phyloP scores from a whole-genome alignment of 2,797 vertebrate species.

The Psittacula derbiana region DNA sequence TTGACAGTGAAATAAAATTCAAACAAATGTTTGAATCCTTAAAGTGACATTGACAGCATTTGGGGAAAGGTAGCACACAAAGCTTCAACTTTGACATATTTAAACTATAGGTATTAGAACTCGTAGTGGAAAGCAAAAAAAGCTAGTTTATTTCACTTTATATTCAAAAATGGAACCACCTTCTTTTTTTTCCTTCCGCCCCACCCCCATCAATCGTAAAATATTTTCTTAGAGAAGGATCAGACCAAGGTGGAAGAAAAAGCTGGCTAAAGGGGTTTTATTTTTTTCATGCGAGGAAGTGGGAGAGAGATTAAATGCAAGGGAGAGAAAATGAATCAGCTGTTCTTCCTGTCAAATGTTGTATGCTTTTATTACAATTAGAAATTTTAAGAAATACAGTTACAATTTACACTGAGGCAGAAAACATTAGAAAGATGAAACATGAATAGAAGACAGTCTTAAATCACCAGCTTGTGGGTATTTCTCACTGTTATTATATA shows the following conservation, averaged over 20 bases:
- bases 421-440: not conserved
- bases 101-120: not conserved
- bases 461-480: not conserved
- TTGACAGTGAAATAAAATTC: not conserved
- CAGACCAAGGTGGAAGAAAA: not conserved
- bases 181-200: not conserved
- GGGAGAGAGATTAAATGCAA: not conserved
- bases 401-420: not conserved
- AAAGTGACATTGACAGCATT: not conserved
- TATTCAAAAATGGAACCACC: not conserved
- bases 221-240: not conserved
- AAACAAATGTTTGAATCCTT: not conserved
- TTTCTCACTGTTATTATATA: not conserved
- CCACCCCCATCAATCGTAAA: not conserved
- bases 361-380: not conserved
- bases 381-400: not conserved
- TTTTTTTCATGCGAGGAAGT: rapidly evolving
- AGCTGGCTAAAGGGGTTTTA: not conserved
- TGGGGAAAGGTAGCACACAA: not conserved
- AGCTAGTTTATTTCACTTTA: not conserved
- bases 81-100: not conserved
- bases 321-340: not conserved
- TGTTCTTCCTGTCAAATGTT: not conserved
- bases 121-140: not conserved
- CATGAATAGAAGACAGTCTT: not conserved